Base-by-base conservation (phyloP, 2,888 invertebrate species). In the Aspidiotus rigidus region DNA sequence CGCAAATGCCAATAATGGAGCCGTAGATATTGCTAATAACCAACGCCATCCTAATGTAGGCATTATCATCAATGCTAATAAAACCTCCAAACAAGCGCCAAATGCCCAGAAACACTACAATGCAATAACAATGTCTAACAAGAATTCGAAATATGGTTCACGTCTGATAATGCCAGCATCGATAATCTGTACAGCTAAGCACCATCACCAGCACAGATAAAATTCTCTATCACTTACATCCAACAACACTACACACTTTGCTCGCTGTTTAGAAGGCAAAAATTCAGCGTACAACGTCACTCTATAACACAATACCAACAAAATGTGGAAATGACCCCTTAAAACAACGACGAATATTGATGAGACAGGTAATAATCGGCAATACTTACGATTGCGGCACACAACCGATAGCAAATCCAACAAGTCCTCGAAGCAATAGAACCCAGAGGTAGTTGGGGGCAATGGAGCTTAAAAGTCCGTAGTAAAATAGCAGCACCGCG, bases 211-310 rank as follows among this genome's bases (percentile, higher is more conserved):
- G n/a, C 11, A 49, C 49, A 49, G 11, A 49, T 13, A 49, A 49
- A 49, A 11, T 28, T 28, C 28, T 28, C 7, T 39, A 59, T 57
- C 39, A 84, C 88, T 86, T 81, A 93, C 92, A 83, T 96, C 96
- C 72, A 96, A 84, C 74, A 96, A 82, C 49, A 96, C 93, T 62
- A 97, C 93, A 82, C 95, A 96, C 79, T 93, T 94, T 41, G 93
- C 94, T 76, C 96, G 83, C 77, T 94, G 93, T 76, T 91, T 91
- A 49, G 92, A 89, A 10, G 96, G 96, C 71, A 97, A 82, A 82
- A 95, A 96, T 79, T 97, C 96, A 42, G 96, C 93, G 81, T 96
- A 96, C 73, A 97, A 80, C 42, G 95, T 96, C 1, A 96, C 95
- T 69, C 93, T 94, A 82, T 57, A 79, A 70, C 69, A 62, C 60